phyloP scores from a whole-genome alignment of 2,888 invertebrate genomes.

The Opisthograptis luteolata region DNA sequence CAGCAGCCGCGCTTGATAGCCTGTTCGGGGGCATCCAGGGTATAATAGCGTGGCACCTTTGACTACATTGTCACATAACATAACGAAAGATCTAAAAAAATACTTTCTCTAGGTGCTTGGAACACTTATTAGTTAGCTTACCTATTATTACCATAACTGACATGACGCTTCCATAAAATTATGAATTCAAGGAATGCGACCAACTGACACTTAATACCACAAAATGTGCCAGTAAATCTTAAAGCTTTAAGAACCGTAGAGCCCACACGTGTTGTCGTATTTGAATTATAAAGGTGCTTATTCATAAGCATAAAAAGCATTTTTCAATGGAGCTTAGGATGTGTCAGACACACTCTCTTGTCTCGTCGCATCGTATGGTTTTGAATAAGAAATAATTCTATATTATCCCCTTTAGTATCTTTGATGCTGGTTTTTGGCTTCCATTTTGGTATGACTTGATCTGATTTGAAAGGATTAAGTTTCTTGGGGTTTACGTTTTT shows the following conservation, averaged over 20 bases:
- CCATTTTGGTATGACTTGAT: constrained; percentile 24
- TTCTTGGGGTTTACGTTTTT: not conserved
- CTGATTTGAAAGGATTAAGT: constrained; percentile 25
- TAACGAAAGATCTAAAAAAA: too few species aligned
- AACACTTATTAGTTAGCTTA: too few species aligned
- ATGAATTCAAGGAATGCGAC: constrained; percentile 21
- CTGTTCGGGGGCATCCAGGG: too few species aligned
- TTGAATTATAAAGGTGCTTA: constrained; percentile 31
- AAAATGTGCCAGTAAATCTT: constrained; percentile 29
- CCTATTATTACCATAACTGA: too few species aligned
- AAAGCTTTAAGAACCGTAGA: constrained; percentile 28
- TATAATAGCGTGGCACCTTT: too few species aligned
- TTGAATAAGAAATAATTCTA: constrained; percentile 34
- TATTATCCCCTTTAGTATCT: constrained; percentile 21
- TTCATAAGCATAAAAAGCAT: constrained; percentile 34
- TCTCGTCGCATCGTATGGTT: constrained; percentile 13
- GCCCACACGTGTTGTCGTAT: constrained; percentile 36
- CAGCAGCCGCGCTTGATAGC: too few species aligned
- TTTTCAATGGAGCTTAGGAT: constrained; percentile 32
- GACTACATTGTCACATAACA: too few species aligned
- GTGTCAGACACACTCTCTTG: constrained; percentile 24
- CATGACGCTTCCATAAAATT: constrained; percentile 15
- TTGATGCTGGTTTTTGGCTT: constrained; percentile 6
- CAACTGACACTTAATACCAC: constrained; percentile 20
- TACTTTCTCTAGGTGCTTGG: too few species aligned